Percentiles rank a stretch among this genome's conserved stretches.
These are phyloP conservation scores for Limanda limanda DNA, from an alignment of 2,113 vertebrate species.

Conservation along the genomic window DNA sequence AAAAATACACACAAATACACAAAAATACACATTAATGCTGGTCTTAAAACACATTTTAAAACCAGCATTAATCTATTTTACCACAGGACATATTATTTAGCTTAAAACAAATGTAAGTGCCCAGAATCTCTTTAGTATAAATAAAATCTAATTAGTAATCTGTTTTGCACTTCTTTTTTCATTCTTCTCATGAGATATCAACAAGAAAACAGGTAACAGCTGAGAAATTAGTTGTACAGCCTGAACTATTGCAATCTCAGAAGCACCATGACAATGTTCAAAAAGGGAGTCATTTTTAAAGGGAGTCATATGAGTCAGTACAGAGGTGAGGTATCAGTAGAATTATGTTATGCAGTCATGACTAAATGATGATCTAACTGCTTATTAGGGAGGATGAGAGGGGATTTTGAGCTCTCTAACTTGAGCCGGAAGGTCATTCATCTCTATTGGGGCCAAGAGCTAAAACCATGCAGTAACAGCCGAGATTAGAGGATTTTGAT, in stretches of 20 bases:
- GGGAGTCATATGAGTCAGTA: neutral
- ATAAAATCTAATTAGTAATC: no score
- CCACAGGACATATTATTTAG: no score
- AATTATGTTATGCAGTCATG: slow-evolving; percentile 1
- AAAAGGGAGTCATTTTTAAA: neutral
- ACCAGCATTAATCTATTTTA: no score
- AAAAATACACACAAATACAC: no score
- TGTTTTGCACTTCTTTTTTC: no score
- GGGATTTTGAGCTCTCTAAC: slow-evolving; percentile 17
- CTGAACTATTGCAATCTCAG: neutral
- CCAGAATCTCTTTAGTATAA: no score
- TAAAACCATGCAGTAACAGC: slow-evolving; percentile 2
- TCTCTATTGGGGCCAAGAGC: slow-evolving; percentile 8
- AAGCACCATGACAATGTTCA: neutral
- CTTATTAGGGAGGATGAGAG: slow-evolving; percentile 16
- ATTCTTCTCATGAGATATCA: neutral
- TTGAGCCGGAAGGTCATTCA: slow-evolving; percentile 18
- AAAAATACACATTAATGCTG: no score
- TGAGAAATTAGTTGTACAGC: neutral
- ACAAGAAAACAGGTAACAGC: neutral
- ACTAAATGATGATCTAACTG: slow-evolving; percentile 21
- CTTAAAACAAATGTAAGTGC: no score
- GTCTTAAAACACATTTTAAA: no score
- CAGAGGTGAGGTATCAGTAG: neutral
- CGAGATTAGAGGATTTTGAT: slow-evolving; percentile 15